A percentile compares a stretch with the other conserved stretches of the same genome.
phyloP scores from a whole-genome alignment of 2,797 vertebrate genomes.

The Schizopygopsis malacanthus region DNA sequence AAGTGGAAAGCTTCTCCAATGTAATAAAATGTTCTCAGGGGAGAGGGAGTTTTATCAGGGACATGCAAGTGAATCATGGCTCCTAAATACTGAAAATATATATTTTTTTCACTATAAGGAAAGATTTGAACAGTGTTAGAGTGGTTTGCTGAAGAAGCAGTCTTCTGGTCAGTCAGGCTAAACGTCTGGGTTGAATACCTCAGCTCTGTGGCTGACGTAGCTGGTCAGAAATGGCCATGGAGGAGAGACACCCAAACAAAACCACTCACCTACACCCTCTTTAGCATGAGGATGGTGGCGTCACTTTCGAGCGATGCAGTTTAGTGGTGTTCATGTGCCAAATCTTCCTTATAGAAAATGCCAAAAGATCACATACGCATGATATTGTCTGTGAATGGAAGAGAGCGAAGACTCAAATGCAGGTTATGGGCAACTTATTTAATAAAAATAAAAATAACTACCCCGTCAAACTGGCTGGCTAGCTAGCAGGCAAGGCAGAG shows the following conservation, averaged over 20 bases:
- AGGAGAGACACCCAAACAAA: slow-evolving; percentile 23
- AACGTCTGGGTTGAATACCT: slow-evolving; percentile 31
- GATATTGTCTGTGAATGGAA: no score
- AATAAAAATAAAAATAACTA: no score
- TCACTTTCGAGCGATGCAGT: slow-evolving; percentile 13
- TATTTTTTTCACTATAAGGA: background rate
- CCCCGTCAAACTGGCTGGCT: no score
- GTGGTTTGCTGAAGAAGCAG: slow-evolving; percentile 37
- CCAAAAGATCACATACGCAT: background rate
- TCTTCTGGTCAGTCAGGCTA: slow-evolving; percentile 37
- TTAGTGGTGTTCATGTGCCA: slow-evolving; percentile 25
- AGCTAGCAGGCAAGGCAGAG: no score
- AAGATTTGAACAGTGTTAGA: slow-evolving; percentile 16
- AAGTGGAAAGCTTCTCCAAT: slow-evolving; percentile 24
- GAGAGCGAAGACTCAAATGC: no score
- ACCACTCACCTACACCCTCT: slow-evolving; percentile 24
- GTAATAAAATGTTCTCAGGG: slow-evolving; percentile 4
- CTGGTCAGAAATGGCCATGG: background rate
- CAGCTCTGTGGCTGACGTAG: slow-evolving; percentile 32
- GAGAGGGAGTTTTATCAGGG: slow-evolving; percentile 23
- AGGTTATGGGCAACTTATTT: no score
- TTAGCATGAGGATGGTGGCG: slow-evolving; percentile 28
- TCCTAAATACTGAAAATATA: slow-evolving; percentile 13
- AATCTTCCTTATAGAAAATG: slow-evolving; percentile 25
- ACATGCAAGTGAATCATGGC: slow-evolving; percentile 19